These are phyloP conservation scores for Protosalanx chinensis DNA, from an alignment of 2,797 vertebrate species.

Conservation along the genomic window DNA sequence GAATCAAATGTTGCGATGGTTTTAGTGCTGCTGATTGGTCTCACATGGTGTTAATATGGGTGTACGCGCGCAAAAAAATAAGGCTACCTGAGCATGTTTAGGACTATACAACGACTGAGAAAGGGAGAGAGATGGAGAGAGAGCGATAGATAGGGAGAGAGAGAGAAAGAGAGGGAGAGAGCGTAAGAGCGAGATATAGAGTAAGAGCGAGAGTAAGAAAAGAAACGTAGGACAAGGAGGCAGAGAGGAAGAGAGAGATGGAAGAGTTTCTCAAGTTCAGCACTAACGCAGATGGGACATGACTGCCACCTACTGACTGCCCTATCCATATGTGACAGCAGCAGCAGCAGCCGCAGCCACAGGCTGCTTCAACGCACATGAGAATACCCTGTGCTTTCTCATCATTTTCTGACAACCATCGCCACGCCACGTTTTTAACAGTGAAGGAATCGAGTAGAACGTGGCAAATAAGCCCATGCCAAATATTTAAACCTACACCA, in stretches of 20 bases:
- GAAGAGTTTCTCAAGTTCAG: conserved; percentile 48
- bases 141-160: conserved; percentile 24
- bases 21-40: conserved; percentile 81
- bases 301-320: conserved; percentile 89
- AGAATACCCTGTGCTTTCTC: no score
- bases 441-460: no score
- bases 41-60: conserved; percentile 48
- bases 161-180: not conserved
- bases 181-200: no score
- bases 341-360: conserved; percentile 44
- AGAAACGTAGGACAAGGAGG: conserved; percentile 13
- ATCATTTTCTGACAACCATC: no score
- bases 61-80: conserved; percentile 18
- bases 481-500: no score
- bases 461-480: no score
- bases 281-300: conserved; percentile 68
- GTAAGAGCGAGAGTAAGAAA: conserved; percentile 13
- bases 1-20: conserved; percentile 82
- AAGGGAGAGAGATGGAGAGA: conserved; percentile 23
- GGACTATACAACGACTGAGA: conserved; percentile 15
- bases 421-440: no score
- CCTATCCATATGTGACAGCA: conserved; percentile 20
- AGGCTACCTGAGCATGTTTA: conserved; percentile 12
- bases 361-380: conserved; percentile 26
- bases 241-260: conserved; percentile 24